These are phyloP conservation scores for Cirrhinus mrigala DNA, from an alignment of 2,797 vertebrate genomes.

Conservation along the genomic window DNA sequence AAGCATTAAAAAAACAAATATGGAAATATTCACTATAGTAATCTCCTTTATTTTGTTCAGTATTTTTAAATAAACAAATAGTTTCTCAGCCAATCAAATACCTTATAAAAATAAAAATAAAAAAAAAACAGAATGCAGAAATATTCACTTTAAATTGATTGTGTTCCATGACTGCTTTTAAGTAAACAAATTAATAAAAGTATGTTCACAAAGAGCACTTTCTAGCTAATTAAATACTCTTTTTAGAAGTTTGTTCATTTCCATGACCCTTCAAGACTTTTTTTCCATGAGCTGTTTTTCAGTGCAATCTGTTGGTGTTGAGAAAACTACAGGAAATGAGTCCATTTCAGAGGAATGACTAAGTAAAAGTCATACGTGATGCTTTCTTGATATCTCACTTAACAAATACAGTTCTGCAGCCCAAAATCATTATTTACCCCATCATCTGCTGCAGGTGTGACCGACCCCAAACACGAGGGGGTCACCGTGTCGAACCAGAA, in stretches of 20 bases:
- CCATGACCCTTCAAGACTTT: neutral
- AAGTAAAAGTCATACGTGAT: neutral
- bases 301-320: neutral
- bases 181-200: neutral
- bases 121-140: neutral
- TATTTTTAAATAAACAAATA: neutral
- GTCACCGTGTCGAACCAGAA: constrained; percentile 9
- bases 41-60: neutral
- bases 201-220: neutral
- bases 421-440: neutral
- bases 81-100: neutral
- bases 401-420: neutral
- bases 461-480: constrained; percentile 22
- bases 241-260: neutral
- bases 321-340: constrained; percentile 49
- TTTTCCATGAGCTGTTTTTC: neutral
- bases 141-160: neutral
- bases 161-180: neutral
- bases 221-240: neutral
- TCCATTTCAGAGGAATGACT: constrained; percentile 47
- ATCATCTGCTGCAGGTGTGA: constrained; percentile 7
- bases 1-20: neutral
- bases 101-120: neutral
- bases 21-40: neutral
- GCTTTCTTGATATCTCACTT: neutral